Conservation (phyloP, 2,797 vertebrate genomes). For the Oryzias dopingdopingensis region DNA sequence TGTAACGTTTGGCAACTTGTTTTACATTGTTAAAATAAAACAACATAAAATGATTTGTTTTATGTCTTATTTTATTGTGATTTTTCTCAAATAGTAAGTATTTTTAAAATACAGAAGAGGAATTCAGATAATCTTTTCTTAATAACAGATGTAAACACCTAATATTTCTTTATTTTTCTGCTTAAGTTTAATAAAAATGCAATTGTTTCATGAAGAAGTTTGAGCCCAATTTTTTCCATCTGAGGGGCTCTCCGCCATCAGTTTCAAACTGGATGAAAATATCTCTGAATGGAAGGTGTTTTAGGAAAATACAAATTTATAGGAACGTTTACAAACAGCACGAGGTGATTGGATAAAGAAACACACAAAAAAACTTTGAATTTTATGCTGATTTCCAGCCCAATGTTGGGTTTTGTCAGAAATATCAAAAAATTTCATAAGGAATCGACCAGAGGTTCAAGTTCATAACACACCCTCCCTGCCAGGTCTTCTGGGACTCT, state of each 20-base stretch:
- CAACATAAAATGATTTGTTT: no score
- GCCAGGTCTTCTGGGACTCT: constrained; percentile 60
- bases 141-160: no score
- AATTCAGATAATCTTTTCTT: no score
- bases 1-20: no score
- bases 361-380: constrained; percentile 6
- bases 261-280: constrained; percentile 1
- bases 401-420: constrained; percentile 1
- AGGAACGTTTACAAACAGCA: constrained; percentile 10
- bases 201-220: no score
- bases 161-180: no score
- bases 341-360: neutral
- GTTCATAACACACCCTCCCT: constrained; percentile 69
- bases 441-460: constrained; percentile 61
- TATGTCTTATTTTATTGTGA: no score
- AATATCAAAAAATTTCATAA: constrained; percentile 21
- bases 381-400: constrained; percentile 1
- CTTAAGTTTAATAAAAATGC: no score
- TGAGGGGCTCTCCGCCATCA: neutral
- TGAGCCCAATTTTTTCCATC: neutral
- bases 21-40: no score
- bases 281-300: neutral
- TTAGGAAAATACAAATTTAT: constrained; percentile 47
- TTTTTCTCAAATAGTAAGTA: no score
- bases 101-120: no score